phyloP scores from a whole-genome alignment of 1,140 invertebrate genomes.

The Meloidogyne exigua region DNA sequence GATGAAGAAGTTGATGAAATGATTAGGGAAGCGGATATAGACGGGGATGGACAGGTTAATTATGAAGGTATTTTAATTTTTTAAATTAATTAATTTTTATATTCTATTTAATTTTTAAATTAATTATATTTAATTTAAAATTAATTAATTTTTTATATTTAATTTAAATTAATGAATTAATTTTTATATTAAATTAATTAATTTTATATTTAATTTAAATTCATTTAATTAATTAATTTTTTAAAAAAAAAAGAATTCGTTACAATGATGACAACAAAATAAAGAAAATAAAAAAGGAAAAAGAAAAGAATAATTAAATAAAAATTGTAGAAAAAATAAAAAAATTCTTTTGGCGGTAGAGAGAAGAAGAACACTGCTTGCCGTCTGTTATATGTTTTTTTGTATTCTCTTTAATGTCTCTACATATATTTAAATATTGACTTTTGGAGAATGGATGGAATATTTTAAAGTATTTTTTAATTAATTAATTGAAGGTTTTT shows the following conservation, averaged over 20 bases:
- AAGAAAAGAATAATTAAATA: background rate
- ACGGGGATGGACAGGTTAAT: conserved; percentile 97
- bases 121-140: too few species aligned
- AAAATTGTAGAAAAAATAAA: background rate
- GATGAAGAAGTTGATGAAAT: conserved; percentile 98
- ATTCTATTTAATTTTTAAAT: too few species aligned
- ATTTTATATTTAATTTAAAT: too few species aligned
- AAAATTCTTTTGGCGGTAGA: background rate
- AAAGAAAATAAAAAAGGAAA: background rate
- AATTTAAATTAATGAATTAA: too few species aligned
- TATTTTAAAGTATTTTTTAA: too few species aligned
- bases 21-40: conserved; percentile 96
- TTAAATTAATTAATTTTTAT: background rate
- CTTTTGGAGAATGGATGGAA: too few species aligned
- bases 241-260: conserved; percentile 18
- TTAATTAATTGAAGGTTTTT: too few species aligned
- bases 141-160: too few species aligned
- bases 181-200: background rate
- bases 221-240: background rate
- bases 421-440: too few species aligned
- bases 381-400: background rate
- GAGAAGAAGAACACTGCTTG: background rate
- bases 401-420: too few species aligned
- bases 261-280: conserved; percentile 35
- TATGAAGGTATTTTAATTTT: conserved; percentile 73